Evolutionary conservation across 2,797 vertebrate species (phyloP), one percentile per base, ranked within the genome.

Genomic region (Falco novaeseelandiae): DNA sequence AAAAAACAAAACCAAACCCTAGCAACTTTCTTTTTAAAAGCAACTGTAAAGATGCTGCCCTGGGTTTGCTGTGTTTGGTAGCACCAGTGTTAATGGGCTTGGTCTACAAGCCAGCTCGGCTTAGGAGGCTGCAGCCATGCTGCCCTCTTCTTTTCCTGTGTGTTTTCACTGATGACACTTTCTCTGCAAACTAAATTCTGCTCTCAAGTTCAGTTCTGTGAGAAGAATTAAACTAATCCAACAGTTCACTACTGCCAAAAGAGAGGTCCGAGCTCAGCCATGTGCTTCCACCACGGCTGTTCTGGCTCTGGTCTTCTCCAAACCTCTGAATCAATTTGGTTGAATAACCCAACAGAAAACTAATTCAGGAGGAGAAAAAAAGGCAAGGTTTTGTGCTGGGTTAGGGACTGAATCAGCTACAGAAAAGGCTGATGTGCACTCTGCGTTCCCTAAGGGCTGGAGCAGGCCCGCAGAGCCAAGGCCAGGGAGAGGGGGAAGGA

Each of bases 1-100:
- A 62, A 18, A 23, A 0, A 8, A 13, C 9, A 36, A 36, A 36
- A 30, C 19, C 0, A 8, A 62, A 18, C 2, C 0, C 1, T 26
- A 51, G 9, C 5, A 85, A 42, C 10, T 92, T 83, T 63, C 23
- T 12, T 84, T 74, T 63, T 57, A 55, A 34, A 92, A 85, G 17
- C 23, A 79, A 29, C 36, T 25, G 46, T 67, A 46, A 38, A 70
- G 59, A 22, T 57, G 26, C 27, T 82, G 70, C 49, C 48, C 14
- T 27, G 16, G 29, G 17, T 8, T 57, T 66, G 49, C 40, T n/a
- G 0, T n/a, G 11, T 83, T 94, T 71, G 34, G 55, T 42, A 30
- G 27, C 10, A 25, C n/a, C 67, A 48, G 26, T 38, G 80, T 54
- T n/a, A 72, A 72, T 1, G 3, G 57, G n/a, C 36, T 83, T 58